Evolutionary conservation across 2,797 vertebrate genomes (phyloP), one percentile per base, ranked within the genome.

Genomic region (Myoxocephalus aenaeus): DNA sequence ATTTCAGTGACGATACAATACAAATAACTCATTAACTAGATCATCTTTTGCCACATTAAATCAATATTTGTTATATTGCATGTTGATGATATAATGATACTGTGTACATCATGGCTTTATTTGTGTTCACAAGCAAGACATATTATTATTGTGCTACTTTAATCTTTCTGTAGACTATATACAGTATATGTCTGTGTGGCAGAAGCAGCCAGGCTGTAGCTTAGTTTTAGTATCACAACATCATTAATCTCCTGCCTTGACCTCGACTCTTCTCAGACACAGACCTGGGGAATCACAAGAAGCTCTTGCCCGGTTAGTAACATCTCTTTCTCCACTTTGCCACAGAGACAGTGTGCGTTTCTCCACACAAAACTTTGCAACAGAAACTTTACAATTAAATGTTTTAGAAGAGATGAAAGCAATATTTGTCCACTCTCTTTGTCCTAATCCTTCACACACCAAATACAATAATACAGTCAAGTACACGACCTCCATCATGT

Each of bases 231-330:
- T 48, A 36, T 50, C 18, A 38, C 20, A 46, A 29, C 38, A 59
- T 81, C 36, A 59, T 32, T 72, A n/a, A 63, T 72, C 46, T 68
- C 44, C 32, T 63, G 53, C 27, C 14, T 77, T 70, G 64, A 77
- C 66, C 80, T 85, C 81, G 79, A 74, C 59, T 86, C 77, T 67
- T 65, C 48, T 42, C 69, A 63, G 32, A 88, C 48, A 65, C 61
- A 64, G 40, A 83, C 15, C 71, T 58, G 22, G 20, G 70, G 64
- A 84, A 82, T 86, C 77, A 75, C 65, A 68, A 66, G 10, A 73
- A 65, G 57, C 38, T 29, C 22, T 63, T 78, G 51, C 22, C 53
- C 51, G 62, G 62, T 70, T 69, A 17, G 25, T 81, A 74, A 78
- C 27, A 34, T 40, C 38, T 79, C 48, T 73, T 75, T 44, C 38